Evolutionary conservation across 2,113 vertebrate genomes (phyloP), one percentile per base, ranked within the genome.

Genomic region (Crotophaga sulcirostris): DNA sequence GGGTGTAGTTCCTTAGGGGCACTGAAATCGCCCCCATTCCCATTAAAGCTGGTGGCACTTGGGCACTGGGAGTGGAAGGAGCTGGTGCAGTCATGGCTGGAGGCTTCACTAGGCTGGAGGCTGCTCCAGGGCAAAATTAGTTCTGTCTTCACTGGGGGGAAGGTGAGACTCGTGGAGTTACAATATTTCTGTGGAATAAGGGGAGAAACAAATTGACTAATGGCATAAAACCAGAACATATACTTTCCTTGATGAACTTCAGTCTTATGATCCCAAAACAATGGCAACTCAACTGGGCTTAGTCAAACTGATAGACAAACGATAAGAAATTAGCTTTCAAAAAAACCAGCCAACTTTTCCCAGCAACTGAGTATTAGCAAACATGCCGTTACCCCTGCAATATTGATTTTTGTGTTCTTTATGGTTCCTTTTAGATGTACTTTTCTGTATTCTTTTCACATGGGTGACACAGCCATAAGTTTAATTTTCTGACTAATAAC

Each of bases 401-500:
- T 68, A 93, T 64, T 83, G 74, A 96, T 95, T 90, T 80, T 77
- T 73, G 8, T 67, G 58, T 64, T 83, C 55, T 92, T 95, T 73
- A 67, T 60, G 8, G 40, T 19, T 89, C 77, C 28, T 87, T 88
- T 80, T 20, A 77, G 45, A 72, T 77, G 63, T 66, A 85, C 25
- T 73, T 85, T 88, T 73, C 74, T 62, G 34, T 62, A 66, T 94
- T 95, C 55, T 95, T 91, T 82, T 94, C 74, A 93, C 34, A 34
- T 2, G 11, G 8, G 56, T 77, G 84, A 87, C 86, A 91, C 42
- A 85, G 63, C 66, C 94, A 31, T 67, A 87, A 55, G 34, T 88
- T 96, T 60, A 73, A 90, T 93, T 94, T 91, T 88, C 58, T 84
- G 66, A 79, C 54, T 87, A 94, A 77, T 64, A 95, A 89, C 54